These are phyloP conservation scores for Montipora capitata DNA, from an alignment of 92 coral and sea anemone species.

Conservation along the genomic window DNA sequence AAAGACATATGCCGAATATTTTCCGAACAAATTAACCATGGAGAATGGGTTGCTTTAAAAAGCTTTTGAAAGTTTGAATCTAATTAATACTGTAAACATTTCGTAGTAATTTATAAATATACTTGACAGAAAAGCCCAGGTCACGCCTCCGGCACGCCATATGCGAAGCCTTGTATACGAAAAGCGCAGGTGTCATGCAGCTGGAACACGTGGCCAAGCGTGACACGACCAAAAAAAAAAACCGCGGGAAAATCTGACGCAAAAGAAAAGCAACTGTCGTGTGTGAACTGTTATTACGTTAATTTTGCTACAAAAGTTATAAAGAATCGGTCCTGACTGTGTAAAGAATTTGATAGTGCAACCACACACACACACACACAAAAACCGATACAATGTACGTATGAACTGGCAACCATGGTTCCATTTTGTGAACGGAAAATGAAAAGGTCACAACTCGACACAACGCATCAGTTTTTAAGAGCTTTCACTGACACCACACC, in stretches of 20 bases:
- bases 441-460: too few relatives aligned
- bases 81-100: background rate
- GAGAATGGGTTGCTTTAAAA: background rate
- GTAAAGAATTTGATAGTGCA: too few relatives aligned
- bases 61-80: conserved; percentile 16
- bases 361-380: too few relatives aligned
- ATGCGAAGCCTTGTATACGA: background rate
- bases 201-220: conserved; percentile 34
- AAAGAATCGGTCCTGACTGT: too few relatives aligned
- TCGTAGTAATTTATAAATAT: background rate
- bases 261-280: background rate
- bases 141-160: conserved; percentile 24
- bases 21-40: background rate
- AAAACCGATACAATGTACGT: too few relatives aligned
- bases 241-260: conserved; percentile 20
- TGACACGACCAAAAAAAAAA: background rate
- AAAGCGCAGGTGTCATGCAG: conserved; percentile 30
- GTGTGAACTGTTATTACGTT: too few relatives aligned
- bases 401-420: too few relatives aligned
- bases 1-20: background rate
- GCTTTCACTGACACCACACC: too few relatives aligned
- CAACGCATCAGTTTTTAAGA: too few relatives aligned
- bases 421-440: too few relatives aligned
- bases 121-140: background rate
- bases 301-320: too few relatives aligned